Evolutionary conservation across 2,797 vertebrate species (phyloP).

Genomic region (Syngnathus acus): DNA sequence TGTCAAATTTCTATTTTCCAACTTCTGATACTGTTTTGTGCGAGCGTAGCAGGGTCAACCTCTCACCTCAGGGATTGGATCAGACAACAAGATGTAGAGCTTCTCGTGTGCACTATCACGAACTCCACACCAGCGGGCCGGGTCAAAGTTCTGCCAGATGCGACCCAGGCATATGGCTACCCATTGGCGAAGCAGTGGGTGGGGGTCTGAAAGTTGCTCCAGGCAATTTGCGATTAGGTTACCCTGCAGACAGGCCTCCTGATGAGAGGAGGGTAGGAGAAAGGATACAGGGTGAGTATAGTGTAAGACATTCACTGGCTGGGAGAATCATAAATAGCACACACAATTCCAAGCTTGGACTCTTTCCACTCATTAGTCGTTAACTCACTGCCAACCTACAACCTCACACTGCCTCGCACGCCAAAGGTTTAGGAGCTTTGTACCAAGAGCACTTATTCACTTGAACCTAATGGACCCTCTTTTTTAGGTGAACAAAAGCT

Average conservation of each 20-base stretch:
- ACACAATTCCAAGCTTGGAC: background rate
- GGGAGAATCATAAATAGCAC: background rate
- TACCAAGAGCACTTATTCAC: constrained; percentile 3
- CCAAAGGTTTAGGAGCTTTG: constrained; percentile 23
- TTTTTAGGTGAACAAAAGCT: constrained; percentile 9
- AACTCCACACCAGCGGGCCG: constrained; percentile 93
- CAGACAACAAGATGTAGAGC: constrained; percentile 91
- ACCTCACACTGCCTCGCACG: background rate
- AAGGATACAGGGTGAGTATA: background rate
- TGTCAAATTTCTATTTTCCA: background rate
- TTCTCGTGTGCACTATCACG: constrained; percentile 96
- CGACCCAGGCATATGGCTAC: constrained; percentile 94
- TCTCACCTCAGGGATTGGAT: constrained; percentile 91
- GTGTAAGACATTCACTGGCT: background rate
- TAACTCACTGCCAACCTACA: background rate
- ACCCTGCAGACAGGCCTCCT: constrained; percentile 96
- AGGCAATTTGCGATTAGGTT: constrained; percentile 96
- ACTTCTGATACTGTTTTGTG: background rate
- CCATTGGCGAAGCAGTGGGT: constrained; percentile 93
- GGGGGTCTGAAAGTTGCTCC: constrained; percentile 92
- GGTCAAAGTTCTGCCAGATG: constrained; percentile 98
- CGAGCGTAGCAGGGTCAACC: too few relatives aligned
- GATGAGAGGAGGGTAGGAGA: constrained; percentile 7
- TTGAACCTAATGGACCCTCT: constrained; percentile 16
- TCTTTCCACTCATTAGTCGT: background rate